A percentile compares a stretch with the other conserved stretches of the same genome.
phyloP scores from a whole-genome alignment of 2,113 vertebrate species.

The Chelonoidis abingdonii region DNA sequence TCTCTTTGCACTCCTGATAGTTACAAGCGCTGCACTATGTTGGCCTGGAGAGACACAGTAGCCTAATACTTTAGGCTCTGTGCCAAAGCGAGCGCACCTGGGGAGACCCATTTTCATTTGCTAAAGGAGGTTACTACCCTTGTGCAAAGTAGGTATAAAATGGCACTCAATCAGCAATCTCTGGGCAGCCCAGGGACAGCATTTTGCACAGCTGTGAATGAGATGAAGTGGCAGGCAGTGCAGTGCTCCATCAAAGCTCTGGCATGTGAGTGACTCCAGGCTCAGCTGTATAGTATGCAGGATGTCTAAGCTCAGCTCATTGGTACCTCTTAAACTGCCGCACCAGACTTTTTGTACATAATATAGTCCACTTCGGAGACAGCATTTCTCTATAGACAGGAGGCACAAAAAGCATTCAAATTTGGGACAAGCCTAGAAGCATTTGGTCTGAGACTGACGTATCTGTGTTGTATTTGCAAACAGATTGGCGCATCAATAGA shows the following conservation, averaged over 20 bases:
- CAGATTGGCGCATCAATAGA: background rate
- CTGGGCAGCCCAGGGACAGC: background rate
- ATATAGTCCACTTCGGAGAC: background rate
- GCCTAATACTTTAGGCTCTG: no score
- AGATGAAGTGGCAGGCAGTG: background rate
- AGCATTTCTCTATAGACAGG: background rate
- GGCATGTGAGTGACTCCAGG: background rate
- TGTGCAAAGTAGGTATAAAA: background rate
- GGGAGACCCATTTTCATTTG: background rate
- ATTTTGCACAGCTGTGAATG: background rate
- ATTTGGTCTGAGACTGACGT: background rate
- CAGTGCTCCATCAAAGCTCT: background rate
- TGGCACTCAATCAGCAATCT: background rate
- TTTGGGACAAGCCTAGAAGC: background rate
- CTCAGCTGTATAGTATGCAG: no score
- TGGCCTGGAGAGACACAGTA: background rate
- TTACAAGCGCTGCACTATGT: background rate
- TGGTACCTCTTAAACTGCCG: background rate
- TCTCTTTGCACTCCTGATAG: background rate
- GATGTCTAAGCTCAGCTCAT: background rate
- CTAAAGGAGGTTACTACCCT: background rate
- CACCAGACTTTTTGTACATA: background rate
- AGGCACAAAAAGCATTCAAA: background rate
- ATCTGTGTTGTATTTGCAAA: background rate
- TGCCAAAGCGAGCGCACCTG: accelerated